Conservation (phyloP, 92 coral and sea anemone genomes). For the Muricea muricata region DNA sequence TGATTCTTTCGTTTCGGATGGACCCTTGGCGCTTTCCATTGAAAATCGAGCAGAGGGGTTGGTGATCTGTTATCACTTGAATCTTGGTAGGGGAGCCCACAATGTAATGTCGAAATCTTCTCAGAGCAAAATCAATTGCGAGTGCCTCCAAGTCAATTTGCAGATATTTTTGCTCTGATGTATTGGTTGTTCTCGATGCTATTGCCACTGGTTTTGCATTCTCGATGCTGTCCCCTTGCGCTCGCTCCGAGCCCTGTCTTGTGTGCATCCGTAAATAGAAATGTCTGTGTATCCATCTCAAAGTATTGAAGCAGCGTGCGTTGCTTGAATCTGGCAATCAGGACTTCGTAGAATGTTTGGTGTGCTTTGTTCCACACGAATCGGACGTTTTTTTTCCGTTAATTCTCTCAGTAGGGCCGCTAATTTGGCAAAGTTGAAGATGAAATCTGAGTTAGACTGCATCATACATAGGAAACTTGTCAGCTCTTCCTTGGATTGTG, state of each 20-base stretch:
- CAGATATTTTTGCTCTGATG: conserved; percentile 29
- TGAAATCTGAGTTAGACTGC: background rate
- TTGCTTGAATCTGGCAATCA: background rate
- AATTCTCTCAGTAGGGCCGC: background rate
- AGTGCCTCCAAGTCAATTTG: conserved; percentile 34
- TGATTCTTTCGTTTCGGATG: conserved; percentile 5
- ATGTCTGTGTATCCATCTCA: background rate
- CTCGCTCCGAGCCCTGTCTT: conserved; percentile 34
- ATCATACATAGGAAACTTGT: background rate
- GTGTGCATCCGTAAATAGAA: conserved; percentile 2
- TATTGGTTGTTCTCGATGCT: conserved; percentile 23
- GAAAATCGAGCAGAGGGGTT: conserved; percentile 10
- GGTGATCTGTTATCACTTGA: conserved; percentile 3
- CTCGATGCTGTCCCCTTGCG: conserved; percentile 28
- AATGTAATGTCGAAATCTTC: background rate
- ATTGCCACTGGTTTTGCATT: conserved; percentile 1
- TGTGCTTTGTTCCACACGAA: background rate
- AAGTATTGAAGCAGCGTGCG: background rate
- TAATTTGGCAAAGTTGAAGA: background rate
- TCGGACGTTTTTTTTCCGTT: background rate
- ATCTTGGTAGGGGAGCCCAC: conserved; percentile 4
- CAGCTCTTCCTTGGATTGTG: background rate
- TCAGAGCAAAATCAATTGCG: background rate
- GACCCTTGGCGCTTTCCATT: conserved; percentile 20
- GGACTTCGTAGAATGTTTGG: background rate